Conservation (phyloP, 1,140 invertebrate genomes). For the Leptonema lineaticorne region DNA sequence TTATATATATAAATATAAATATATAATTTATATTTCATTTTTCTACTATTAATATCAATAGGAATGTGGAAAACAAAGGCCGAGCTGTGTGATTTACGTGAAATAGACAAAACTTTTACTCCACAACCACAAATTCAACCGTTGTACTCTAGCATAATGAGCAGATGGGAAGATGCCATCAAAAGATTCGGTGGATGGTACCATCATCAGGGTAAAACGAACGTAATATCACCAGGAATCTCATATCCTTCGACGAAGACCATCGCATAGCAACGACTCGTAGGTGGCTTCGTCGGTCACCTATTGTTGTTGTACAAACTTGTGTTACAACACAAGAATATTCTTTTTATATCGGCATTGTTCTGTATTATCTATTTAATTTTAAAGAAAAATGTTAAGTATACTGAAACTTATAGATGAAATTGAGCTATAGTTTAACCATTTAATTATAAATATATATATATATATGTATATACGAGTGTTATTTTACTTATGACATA, state of each 20-base stretch:
- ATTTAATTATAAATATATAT: too few relatives aligned
- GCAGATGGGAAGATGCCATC: constrained; percentile 68
- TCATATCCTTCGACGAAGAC: constrained; percentile 24
- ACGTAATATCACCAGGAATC: constrained; percentile 26
- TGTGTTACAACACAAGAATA: background rate
- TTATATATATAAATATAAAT: too few relatives aligned
- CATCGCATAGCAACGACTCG: constrained; percentile 27
- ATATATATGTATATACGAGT: too few relatives aligned
- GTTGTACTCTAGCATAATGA: constrained; percentile 52
- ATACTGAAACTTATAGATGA: background rate
- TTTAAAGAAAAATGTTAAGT: background rate
- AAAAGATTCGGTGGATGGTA: constrained; percentile 71
- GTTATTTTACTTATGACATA: too few relatives aligned
- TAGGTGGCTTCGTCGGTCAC: constrained; percentile 17
- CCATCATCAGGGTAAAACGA: constrained; percentile 28
- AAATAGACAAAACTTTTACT: constrained; percentile 63
- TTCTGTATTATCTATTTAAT: constrained; percentile 5
- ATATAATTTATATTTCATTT: too few relatives aligned
- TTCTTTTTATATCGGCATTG: background rate
- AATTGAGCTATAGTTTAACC: background rate
- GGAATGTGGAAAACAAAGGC: constrained; percentile 72
- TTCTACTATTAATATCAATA: too few relatives aligned
- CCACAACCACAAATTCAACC: constrained; percentile 55
- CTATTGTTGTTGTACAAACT: constrained; percentile 26
- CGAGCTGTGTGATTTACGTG: constrained; percentile 62